Conservation (phyloP, 2,113 vertebrate species). For the Saguinus midas region DNA sequence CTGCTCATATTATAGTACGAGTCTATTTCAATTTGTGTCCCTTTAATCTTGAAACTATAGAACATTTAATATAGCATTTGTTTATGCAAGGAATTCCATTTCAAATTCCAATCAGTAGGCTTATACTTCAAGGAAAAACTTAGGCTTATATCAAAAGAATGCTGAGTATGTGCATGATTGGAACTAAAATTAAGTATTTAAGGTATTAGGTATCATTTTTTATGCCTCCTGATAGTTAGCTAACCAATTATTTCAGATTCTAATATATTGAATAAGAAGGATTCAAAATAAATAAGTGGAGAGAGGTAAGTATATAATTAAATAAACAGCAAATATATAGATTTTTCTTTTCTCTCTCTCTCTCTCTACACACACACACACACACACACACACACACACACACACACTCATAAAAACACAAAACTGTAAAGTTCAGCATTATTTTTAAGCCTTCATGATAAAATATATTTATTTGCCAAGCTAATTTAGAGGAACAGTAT, state of each 20-base stretch:
- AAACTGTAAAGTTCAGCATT: neutral
- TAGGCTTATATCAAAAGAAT: neutral
- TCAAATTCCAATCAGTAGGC: neutral
- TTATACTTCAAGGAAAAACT: neutral
- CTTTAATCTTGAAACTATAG: neutral
- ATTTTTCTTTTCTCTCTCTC: neutral
- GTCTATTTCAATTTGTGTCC: neutral
- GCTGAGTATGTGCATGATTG: neutral
- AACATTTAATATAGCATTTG: neutral
- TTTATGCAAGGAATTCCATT: neutral
- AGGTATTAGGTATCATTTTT: neutral
- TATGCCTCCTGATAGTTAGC: neutral
- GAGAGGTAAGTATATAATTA: neutral
- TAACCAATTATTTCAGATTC: neutral
- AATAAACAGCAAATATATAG: neutral
- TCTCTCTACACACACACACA: neutral
- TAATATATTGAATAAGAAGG: neutral
- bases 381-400: neutral
- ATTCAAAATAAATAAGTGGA: neutral
- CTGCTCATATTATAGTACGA: neutral
- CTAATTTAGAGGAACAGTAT: neutral
- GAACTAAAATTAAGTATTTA: neutral
- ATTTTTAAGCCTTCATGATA: neutral
- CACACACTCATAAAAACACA: rapidly evolving
- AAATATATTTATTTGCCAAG: neutral